Evolutionary conservation across 2,888 invertebrate genomes (phyloP).

Genomic region (Tupiocoris notatus): DNA sequence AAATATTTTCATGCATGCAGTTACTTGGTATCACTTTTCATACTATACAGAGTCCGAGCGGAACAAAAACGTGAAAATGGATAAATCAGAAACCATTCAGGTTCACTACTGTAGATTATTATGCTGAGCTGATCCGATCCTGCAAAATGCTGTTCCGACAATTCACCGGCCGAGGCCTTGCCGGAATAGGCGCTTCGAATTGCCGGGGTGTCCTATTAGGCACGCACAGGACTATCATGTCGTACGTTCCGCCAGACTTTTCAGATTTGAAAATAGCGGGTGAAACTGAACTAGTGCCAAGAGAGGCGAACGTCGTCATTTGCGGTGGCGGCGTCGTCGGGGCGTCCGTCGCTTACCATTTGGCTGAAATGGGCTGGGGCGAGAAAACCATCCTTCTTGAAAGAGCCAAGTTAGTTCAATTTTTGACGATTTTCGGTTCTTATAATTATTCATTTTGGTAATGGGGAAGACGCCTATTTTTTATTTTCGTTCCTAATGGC

Average conservation of each 20-base stretch:
- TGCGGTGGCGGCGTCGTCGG: constrained; percentile 93
- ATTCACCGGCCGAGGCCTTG: not conserved
- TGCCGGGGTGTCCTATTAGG: not conserved
- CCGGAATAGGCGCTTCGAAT: no score
- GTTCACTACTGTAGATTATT: no score
- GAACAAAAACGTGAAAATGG: no score
- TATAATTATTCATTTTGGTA: not conserved
- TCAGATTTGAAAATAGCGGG: constrained; percentile 39
- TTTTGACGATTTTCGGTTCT: not conserved
- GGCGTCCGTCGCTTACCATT: constrained; percentile 86
- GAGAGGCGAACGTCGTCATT: constrained; percentile 66
- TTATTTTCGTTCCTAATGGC: no score
- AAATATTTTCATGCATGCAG: no score
- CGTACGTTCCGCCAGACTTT: constrained; percentile 37
- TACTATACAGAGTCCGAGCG: no score
- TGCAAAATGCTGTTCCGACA: not conserved
- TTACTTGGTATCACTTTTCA: no score
- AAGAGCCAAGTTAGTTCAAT: constrained; percentile 67
- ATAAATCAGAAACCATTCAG: no score
- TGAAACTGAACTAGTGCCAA: constrained; percentile 40
- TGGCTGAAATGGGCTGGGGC: constrained; percentile 80
- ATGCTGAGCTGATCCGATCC: no score
- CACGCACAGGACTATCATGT: not conserved
- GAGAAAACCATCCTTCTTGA: constrained; percentile 78
- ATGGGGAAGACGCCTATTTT: no score